Conservation (phyloP, 2,797 vertebrate species). For the Lycodopsis pacificus region DNA sequence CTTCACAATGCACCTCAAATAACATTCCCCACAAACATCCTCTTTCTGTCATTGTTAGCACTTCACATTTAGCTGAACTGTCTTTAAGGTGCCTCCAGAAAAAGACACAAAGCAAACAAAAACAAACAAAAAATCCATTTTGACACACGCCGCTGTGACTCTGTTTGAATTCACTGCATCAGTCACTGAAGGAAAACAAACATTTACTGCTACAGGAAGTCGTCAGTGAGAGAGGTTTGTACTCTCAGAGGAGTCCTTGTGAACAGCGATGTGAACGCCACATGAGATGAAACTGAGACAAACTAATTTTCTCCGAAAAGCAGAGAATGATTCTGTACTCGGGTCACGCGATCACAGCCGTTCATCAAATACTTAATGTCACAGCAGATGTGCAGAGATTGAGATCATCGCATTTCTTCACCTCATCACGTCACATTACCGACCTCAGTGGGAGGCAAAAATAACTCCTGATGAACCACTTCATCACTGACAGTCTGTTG, state of each 20-base stretch:
- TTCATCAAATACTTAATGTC: slow-evolving; percentile 9
- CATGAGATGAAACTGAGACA: slow-evolving; percentile 22
- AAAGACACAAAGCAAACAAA: not conserved
- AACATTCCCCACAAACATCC: slow-evolving; percentile 2
- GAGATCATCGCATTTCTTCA: slow-evolving; percentile 1
- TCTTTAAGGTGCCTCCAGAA: not conserved
- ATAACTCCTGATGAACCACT: not conserved
- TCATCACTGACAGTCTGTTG: not conserved
- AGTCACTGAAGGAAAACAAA: slow-evolving; percentile 5
- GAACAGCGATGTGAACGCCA: slow-evolving; percentile 16
- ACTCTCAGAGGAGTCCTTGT: slow-evolving; percentile 29
- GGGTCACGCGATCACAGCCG: not conserved
- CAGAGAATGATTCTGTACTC: slow-evolving; percentile 4
- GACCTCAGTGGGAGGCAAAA: not conserved
- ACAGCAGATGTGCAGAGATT: not conserved
- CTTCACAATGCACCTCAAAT: not conserved
- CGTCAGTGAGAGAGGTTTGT: slow-evolving; percentile 5
- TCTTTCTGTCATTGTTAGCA: not conserved
- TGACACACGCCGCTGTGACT: not conserved
- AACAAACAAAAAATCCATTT: no score
- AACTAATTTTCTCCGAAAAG: slow-evolving; percentile 23
- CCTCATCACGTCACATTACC: not conserved
- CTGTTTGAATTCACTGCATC: slow-evolving; percentile 2
- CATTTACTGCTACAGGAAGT: slow-evolving; percentile 1
- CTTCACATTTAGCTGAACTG: not conserved